phyloP scores from a whole-genome alignment of 2,888 invertebrate species.

The Cryptosula pallasiana region DNA sequence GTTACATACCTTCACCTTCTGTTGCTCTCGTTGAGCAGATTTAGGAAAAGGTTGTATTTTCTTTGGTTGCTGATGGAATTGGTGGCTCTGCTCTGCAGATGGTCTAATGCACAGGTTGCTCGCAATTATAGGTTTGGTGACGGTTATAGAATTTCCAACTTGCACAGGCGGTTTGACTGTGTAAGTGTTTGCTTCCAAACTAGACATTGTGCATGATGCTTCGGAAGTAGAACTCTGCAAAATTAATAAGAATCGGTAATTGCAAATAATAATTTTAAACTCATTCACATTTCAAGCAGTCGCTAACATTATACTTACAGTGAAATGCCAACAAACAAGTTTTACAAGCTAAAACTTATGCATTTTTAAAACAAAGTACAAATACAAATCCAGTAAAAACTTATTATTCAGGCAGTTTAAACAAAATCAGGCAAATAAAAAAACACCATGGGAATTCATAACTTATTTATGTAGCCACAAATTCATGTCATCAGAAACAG shows the following conservation, averaged over 20 bases:
- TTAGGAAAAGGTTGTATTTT: conserved; percentile 2
- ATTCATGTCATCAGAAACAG: no score
- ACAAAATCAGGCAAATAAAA: no score
- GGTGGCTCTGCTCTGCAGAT: neutral
- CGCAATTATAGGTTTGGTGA: conserved; percentile 16
- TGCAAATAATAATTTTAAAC: neutral
- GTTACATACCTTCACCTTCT: neutral
- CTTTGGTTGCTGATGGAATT: neutral
- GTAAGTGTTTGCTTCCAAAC: conserved; percentile 20
- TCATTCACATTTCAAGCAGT: neutral
- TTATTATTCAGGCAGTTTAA: no score
- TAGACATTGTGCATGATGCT: conserved; percentile 23
- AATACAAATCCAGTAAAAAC: no score
- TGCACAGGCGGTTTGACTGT: conserved; percentile 21
- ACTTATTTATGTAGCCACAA: no score
- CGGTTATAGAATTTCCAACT: conserved; percentile 9
- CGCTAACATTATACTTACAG: neutral
- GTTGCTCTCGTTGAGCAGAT: neutral
- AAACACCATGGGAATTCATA: no score
- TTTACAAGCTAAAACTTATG: neutral
- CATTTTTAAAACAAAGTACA: neutral
- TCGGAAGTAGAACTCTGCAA: neutral
- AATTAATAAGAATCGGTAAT: neutral
- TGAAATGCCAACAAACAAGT: neutral
- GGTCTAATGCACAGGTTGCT: conserved; percentile 11